phyloP scores from a whole-genome alignment of 2,113 vertebrate genomes.

The Dipodomys ordii region DNA sequence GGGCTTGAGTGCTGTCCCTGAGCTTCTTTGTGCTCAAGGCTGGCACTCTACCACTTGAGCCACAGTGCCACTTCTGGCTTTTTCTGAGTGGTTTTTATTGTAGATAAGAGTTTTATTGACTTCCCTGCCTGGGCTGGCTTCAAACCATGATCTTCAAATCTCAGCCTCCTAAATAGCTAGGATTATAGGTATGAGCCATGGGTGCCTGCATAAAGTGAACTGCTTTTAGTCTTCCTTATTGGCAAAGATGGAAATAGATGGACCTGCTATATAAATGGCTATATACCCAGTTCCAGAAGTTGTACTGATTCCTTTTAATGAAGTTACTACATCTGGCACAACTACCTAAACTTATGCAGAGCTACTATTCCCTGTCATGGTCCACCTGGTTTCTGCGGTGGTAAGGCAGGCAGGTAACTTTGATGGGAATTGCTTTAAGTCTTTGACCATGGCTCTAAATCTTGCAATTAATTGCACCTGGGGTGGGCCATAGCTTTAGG shows the following conservation, averaged over 20 bases:
- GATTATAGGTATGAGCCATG: too few relatives aligned
- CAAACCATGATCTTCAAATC: too few relatives aligned
- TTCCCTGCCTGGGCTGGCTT: too few relatives aligned
- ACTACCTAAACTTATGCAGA: neutral
- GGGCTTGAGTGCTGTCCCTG: too few relatives aligned
- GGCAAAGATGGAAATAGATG: neutral
- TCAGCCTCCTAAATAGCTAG: too few relatives aligned
- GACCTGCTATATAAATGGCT: neutral
- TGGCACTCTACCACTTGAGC: too few relatives aligned
- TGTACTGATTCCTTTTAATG: neutral
- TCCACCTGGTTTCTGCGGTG: neutral
- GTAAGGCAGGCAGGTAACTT: neutral
- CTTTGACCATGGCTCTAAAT: neutral
- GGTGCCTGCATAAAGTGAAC: neutral
- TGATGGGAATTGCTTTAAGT: neutral
- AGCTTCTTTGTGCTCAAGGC: too few relatives aligned
- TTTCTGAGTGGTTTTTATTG: too few relatives aligned
- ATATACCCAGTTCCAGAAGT: neutral
- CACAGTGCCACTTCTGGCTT: too few relatives aligned
- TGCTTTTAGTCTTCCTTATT: conserved; percentile 18
- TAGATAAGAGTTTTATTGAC: too few relatives aligned
- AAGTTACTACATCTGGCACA: neutral
- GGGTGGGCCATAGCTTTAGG: neutral
- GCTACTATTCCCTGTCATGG: neutral
- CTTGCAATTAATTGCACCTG: neutral